Evolutionary conservation across 2,113 vertebrate genomes (phyloP).

Genomic region (Macquaria ambigua): DNA sequence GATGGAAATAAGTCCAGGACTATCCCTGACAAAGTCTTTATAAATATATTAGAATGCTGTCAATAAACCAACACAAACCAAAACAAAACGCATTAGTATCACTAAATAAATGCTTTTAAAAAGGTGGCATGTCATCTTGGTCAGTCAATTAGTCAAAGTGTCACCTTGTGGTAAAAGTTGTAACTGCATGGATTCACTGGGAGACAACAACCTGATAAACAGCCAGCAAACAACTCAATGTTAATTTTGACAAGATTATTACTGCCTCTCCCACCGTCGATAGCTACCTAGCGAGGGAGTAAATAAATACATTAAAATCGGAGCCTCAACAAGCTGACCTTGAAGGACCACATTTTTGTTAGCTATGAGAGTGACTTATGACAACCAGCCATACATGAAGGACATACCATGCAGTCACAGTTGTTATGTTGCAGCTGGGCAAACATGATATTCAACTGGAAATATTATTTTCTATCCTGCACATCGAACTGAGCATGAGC

Average conservation of each 20-base stretch:
- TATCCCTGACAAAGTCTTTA: neutral
- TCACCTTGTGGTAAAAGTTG: slow-evolving; percentile 55
- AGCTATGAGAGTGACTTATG: slow-evolving; percentile 14
- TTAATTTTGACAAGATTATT: neutral
- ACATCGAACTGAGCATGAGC: neutral
- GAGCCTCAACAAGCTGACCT: slow-evolving; percentile 69
- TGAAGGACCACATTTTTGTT: slow-evolving; percentile 43
- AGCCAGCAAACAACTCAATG: neutral
- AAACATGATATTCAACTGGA: neutral
- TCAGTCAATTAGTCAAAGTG: slow-evolving; percentile 7
- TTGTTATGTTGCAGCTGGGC: neutral
- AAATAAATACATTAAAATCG: neutral
- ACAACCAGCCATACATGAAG: neutral
- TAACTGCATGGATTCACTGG: slow-evolving; percentile 23
- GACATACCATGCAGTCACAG: neutral
- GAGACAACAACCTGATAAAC: neutral
- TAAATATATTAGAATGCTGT: neutral
- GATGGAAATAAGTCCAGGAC: neutral
- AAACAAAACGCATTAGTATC: neutral
- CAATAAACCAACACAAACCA: neutral
- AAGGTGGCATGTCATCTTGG: neutral
- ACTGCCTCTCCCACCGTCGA: accelerated
- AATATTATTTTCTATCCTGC: neutral
- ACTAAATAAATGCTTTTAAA: neutral
- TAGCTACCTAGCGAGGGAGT: accelerated